Evolutionary conservation across 2,113 vertebrate species (phyloP), one percentile per base, ranked within the genome.

Genomic region (Haemorhous mexicanus): DNA sequence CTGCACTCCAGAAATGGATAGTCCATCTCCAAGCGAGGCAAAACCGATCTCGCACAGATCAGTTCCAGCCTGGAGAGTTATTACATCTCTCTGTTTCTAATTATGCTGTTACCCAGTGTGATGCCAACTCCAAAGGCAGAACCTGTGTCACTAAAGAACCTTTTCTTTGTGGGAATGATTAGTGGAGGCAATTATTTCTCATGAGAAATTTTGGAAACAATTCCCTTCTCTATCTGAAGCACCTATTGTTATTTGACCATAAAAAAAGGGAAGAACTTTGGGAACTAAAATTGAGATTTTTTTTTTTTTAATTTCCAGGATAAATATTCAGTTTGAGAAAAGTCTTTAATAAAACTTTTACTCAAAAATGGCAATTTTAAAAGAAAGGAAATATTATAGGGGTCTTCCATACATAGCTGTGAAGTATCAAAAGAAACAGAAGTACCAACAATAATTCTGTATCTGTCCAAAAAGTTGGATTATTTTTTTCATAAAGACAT

Each of bases 81-180:
- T 95, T 96, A 96, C 92, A 83, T 96, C 94, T 93, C 90, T 96
- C 83, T 9, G 53, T 93, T 97, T 92, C 85, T 96, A 96, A 97
- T 97, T 96, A 97, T 0, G 4, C 85, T 93, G 76, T 92, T 93
- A 89, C 93, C 83, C 96, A 95, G 92, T 95, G 24, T 96, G 93
- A 90, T 86, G 93, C 92, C 96, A 94, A 89, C 95, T 95, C 95
- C 93, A 97, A 96, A 97, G 96, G 93, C 94, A 96, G 88, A 96
- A 95, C 95, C 86, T 96, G 87, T 87, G 87, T 77, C 87, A 91
- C 67, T 85, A 93, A 94, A 86, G 82, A 89, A 92, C 79, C 76
- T 87, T 96, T 93, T 61, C 68, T 94, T 78, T 92, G 61, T 84
- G 77, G 79, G 72, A 95, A 81, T 84, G 80, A 97, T 93, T 95